Conservation (phyloP, 2,888 invertebrate genomes). For the Deroplatys truncata region DNA sequence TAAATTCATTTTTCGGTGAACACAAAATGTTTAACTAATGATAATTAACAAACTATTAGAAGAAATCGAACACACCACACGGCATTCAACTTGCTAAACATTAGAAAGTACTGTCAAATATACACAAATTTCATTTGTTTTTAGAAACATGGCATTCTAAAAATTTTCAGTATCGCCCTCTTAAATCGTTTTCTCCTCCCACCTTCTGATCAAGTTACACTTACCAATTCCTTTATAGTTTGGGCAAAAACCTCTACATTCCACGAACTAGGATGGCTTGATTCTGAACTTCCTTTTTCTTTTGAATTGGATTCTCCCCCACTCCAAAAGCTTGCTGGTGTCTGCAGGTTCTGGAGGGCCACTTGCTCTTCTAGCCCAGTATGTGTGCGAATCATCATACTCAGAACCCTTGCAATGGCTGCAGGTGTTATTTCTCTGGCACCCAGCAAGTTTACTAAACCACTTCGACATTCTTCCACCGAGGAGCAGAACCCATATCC, state of each 20-base stretch:
- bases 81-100: too few species aligned
- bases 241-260: constrained; percentile 91
- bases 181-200: too few species aligned
- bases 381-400: constrained; percentile 83
- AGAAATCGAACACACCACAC: too few species aligned
- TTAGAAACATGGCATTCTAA: too few species aligned
- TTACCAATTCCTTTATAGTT: constrained; percentile 81
- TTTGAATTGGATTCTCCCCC: constrained; percentile 48
- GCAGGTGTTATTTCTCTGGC: constrained; percentile 77
- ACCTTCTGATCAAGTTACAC: constrained; percentile 31
- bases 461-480: constrained; percentile 82
- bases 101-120: too few species aligned
- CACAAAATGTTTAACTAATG: too few species aligned
- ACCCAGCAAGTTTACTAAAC: constrained; percentile 73
- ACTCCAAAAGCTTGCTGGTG: constrained; percentile 25
- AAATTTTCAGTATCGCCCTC: too few species aligned
- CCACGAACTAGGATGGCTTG: constrained; percentile 62
- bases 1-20: too few species aligned
- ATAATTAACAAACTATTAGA: too few species aligned
- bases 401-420: constrained; percentile 79
- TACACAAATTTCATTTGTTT: too few species aligned
- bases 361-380: constrained; percentile 67
- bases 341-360: constrained; percentile 46
- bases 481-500: constrained; percentile 85
- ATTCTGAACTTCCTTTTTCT: constrained; percentile 46